Conservation (phyloP, 2,797 vertebrate genomes). For the Dipus sagitta region DNA sequence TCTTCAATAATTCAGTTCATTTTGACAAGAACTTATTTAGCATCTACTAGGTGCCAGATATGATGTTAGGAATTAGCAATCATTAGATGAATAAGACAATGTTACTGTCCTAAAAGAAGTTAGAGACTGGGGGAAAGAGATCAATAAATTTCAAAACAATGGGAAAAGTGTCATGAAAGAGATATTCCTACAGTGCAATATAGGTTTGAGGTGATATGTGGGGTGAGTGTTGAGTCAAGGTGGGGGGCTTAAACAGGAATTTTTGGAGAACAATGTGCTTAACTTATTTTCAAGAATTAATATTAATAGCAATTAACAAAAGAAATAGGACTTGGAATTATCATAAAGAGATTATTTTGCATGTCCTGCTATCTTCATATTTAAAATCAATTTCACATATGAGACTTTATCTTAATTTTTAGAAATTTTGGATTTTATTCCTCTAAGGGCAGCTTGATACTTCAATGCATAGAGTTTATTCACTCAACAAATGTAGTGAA, state of each 20-base stretch:
- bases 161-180: background rate
- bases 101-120: constrained; percentile 20
- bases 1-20: constrained; percentile 75
- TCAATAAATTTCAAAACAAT: constrained; percentile 36
- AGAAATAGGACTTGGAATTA: background rate
- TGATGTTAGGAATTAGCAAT: constrained; percentile 61
- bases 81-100: constrained; percentile 64
- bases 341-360: constrained; percentile 5
- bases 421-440: constrained; percentile 56
- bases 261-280: background rate
- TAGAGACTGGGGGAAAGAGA: background rate
- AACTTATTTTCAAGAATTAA: constrained; percentile 40
- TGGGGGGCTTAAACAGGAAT: background rate
- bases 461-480: constrained; percentile 55
- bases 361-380: background rate
- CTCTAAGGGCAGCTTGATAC: background rate
- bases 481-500: constrained; percentile 16
- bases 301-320: constrained; percentile 21
- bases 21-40: constrained; percentile 72
- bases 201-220: background rate
- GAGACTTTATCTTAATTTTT: constrained; percentile 50
- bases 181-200: background rate
- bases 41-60: constrained; percentile 71
- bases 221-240: background rate
- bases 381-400: constrained; percentile 4